Base-by-base conservation (phyloP, 2,113 vertebrate genomes). In the Neodon shergylaensis region DNA sequence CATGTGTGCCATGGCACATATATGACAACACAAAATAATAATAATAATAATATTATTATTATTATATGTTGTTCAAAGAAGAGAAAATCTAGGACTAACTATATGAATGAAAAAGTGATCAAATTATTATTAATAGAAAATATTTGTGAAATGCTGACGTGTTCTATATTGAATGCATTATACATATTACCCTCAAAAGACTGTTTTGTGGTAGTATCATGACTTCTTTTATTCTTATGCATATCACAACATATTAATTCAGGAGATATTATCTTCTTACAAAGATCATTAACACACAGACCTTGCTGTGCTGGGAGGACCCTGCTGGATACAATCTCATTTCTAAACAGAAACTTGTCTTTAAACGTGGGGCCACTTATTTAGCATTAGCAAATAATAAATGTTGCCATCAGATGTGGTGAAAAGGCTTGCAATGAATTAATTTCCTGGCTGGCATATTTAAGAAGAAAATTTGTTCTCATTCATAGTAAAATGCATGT, bases 311-410 rank as follows among this genome's bases (percentile, higher is more conserved):
- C 26, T 73, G 36, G 54, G 54, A 84, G 44, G 3, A n/a, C 4
- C n/a, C 44, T 17, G 26, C 19, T 86, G 33, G 77, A 81, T 86
- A 84, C 26, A 31, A 5, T 91, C 91, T 78, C 9, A 49, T 49
- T 91, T 90, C 68, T 42, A 76, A 66, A 95, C 3, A 83, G 10
- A 78, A 79, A 47, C 3, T 86, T 63, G 28, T 83, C 63, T 84
- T 87, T 61, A 93, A 96, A 95, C 78, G 10, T 36, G 77, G 28
- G 72, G n/a, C 28, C 44, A 44, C 52, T 95, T 92, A 84, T 52
- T 95, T 70, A 93, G 74, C 88, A 94, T 78, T 90, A 95, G 72
- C 73, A 95, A 95, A 49, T 49, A 88, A 85, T 88, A 93, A 92
- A 94, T 63, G 74, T 96, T 82, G 91, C 39, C 21, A 88, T 92